Evolutionary conservation across 2,888 invertebrate genomes (phyloP).

Genomic region (Heliothis peltigera): DNA sequence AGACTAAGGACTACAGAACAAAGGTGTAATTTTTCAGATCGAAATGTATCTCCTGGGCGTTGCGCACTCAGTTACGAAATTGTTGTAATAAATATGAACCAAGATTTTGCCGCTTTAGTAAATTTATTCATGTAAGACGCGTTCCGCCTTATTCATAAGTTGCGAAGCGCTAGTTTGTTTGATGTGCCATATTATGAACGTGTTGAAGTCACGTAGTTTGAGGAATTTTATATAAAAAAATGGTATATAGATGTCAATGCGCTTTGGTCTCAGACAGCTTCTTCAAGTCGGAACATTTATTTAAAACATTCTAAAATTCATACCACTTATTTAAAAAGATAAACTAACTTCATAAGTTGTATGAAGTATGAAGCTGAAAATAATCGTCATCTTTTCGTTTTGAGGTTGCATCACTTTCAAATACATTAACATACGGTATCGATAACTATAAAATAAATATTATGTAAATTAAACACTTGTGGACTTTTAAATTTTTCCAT

Average conservation of each 20-base stretch:
- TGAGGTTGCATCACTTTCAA: too few species aligned
- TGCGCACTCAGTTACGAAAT: slow-evolving; percentile 55
- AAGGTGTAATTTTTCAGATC: slow-evolving; percentile 45
- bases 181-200: slow-evolving; percentile 48
- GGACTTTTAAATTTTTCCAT: background rate
- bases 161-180: slow-evolving; percentile 56
- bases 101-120: slow-evolving; percentile 48
- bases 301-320: too few species aligned
- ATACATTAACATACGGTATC: background rate
- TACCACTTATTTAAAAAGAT: too few species aligned
- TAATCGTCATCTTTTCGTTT: too few species aligned
- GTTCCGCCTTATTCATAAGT: slow-evolving; percentile 57
- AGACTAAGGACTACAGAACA: slow-evolving; percentile 32
- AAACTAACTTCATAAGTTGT: too few species aligned
- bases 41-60: slow-evolving; percentile 54
- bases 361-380: too few species aligned
- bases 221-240: slow-evolving; percentile 33
- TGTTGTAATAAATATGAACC: slow-evolving; percentile 56
- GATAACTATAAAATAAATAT: background rate
- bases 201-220: slow-evolving; percentile 49
- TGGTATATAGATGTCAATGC: slow-evolving; percentile 40
- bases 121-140: slow-evolving; percentile 58
- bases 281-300: too few species aligned
- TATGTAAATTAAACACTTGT: slow-evolving; percentile 12
- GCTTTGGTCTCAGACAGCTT: slow-evolving; percentile 9